Evolutionary conservation across 2,888 invertebrate species (phyloP).

Genomic region (Hypomecis punctinalis): DNA sequence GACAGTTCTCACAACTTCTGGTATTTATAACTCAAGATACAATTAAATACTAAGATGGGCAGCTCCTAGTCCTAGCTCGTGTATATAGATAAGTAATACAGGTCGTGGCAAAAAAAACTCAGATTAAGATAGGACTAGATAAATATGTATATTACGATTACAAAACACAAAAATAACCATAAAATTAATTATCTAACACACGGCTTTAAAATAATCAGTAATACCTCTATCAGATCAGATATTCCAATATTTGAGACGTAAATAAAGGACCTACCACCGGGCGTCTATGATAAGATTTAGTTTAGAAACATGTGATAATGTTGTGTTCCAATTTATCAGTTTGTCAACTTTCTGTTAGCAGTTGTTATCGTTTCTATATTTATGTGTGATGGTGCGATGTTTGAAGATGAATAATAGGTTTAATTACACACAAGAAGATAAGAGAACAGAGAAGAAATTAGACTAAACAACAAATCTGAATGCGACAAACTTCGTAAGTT

Average conservation of each 20-base stretch:
- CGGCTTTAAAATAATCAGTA: slow-evolving; percentile 9
- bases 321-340: slow-evolving; percentile 10
- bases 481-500: too few relatives aligned
- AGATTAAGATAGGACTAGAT: too few relatives aligned
- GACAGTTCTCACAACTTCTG: too few relatives aligned
- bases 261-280: slow-evolving; percentile 36
- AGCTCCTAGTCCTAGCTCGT: too few relatives aligned
- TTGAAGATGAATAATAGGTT: not conserved
- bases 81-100: too few relatives aligned
- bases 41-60: too few relatives aligned
- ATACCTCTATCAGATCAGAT: slow-evolving; percentile 9
- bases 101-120: too few relatives aligned
- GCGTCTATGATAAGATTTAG: slow-evolving; percentile 36
- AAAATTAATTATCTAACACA: slow-evolving; percentile 14
- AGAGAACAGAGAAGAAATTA: too few relatives aligned
- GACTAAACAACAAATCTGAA: too few relatives aligned
- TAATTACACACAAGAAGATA: too few relatives aligned
- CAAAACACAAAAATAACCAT: not conserved
- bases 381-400: not conserved
- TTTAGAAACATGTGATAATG: slow-evolving; percentile 23
- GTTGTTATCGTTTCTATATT: slow-evolving; percentile 19
- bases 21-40: too few relatives aligned
- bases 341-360: not conserved
- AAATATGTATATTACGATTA: not conserved
- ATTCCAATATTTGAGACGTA: slow-evolving; percentile 33